Percentiles rank a stretch among this genome's conserved stretches.
Conservation (phyloP, 2,797 vertebrate genomes). For the Novumbra hubbsi region DNA sequence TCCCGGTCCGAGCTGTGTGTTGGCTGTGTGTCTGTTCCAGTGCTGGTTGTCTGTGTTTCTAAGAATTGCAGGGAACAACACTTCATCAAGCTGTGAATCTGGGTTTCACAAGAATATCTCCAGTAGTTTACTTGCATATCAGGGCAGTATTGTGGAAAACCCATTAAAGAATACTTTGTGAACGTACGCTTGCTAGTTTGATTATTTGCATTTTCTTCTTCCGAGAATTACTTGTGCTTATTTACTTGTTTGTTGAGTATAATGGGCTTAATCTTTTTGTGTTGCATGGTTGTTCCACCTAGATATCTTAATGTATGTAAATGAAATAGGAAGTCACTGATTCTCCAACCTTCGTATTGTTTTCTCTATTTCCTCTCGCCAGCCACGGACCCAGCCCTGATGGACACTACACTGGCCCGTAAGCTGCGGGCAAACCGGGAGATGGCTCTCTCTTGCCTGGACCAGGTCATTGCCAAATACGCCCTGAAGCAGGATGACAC, state of each 20-base stretch:
- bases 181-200: too few species aligned
- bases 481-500: conserved; percentile 78
- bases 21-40: neutral
- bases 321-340: neutral
- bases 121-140: neutral
- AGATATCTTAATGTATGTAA: too few species aligned
- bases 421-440: conserved; percentile 80
- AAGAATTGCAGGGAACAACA: neutral
- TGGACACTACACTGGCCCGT: conserved; percentile 62
- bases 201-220: too few species aligned
- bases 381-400: conserved; percentile 82
- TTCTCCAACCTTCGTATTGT: neutral
- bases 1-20: neutral
- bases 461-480: conserved; percentile 82
- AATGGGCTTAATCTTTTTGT: too few species aligned
- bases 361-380: neutral
- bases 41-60: neutral
- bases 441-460: conserved; percentile 72
- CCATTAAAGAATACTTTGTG: neutral
- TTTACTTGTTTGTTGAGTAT: too few species aligned
- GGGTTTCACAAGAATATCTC: neutral
- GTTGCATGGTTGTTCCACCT: too few species aligned
- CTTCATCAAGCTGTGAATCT: neutral
- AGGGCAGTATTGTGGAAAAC: neutral
- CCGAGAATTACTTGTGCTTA: too few species aligned